Base-by-base conservation (phyloP, 1,140 invertebrate species). In the Bactericera cockerelli region DNA sequence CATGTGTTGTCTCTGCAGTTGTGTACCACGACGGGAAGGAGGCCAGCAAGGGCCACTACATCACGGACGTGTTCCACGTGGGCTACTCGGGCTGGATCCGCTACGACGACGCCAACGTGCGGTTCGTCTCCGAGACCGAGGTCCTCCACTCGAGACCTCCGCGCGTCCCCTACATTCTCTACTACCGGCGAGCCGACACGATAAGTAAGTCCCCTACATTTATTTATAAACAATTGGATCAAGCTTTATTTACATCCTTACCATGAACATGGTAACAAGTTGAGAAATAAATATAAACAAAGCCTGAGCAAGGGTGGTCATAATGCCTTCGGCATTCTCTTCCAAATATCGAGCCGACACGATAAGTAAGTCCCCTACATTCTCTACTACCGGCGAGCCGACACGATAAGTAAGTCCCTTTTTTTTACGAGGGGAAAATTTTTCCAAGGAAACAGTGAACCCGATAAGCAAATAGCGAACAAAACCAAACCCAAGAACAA, bases 11-110 rank as follows among this genome's bases (percentile, higher is more conserved):
- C 55, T 58, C 82, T 89, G 71, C 78, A 84, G 66, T 89, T 55
- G 91, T 95, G 26, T 94, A 95, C 69, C 93, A 97, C 67, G 89
- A 93, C 69, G 93, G 93, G 0, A 88, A 90, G 62, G 89, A 94
- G 69, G 87, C 91, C 1, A 86, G 82, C 1, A 95, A 95, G 68
- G 93, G 93, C 10, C 93, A 96, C 70, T 97, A 96, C 67, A 77
- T 93, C 26, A 89, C 89, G 1, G 91, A 95, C 69, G 87, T 87
- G 26, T 95, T 84, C 74, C 86, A 89, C 66, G 79, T 81, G 24
- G 89, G 87, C n/a, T 86, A 86, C 66, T 81, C 80, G 55, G 80
- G 82, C 59, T 97, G 93, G 93, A 76, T 97, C 61, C 81, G 90
- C 54, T 94, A 88, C 67, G 92, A 97, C 70, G 93, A 97, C 70